These are phyloP conservation scores for Trachythela sp. DNA, from an alignment of 64 coral and sea anemone genomes.

Conservation along the genomic window DNA sequence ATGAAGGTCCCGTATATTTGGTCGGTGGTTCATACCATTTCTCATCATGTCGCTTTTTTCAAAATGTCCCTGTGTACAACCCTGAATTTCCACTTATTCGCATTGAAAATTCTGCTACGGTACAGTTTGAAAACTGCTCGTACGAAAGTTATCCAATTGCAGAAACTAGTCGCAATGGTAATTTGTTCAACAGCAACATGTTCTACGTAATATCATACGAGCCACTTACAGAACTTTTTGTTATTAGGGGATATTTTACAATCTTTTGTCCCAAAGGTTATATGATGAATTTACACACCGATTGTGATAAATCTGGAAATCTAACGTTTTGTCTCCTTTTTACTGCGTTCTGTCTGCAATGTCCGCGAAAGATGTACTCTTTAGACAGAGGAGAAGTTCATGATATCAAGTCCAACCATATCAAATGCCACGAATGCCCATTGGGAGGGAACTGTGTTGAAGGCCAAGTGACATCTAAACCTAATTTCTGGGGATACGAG, in stretches of 20 bases:
- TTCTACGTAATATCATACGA: too few species aligned
- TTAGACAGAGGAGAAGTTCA: neutral
- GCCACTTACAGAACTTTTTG: neutral
- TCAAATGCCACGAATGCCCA: neutral
- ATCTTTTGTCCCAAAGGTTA: neutral
- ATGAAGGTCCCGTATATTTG: too few species aligned
- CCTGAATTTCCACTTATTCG: too few species aligned
- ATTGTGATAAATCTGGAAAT: too few species aligned
- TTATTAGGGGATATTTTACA: constrained; percentile 16
- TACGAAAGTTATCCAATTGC: too few species aligned
- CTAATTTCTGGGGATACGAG: constrained; percentile 3
- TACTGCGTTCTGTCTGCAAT: neutral
- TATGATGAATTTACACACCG: neutral
- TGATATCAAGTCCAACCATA: neutral
- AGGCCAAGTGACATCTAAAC: neutral
- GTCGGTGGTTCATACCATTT: too few species aligned
- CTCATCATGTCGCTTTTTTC: too few species aligned
- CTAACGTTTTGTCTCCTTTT: neutral
- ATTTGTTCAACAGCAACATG: too few species aligned
- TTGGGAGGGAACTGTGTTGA: neutral
- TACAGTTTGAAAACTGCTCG: too few species aligned
- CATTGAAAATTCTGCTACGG: too few species aligned
- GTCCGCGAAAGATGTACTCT: neutral
- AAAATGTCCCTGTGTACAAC: too few species aligned
- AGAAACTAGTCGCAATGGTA: too few species aligned